Conservation (phyloP, 2,888 invertebrate genomes). For the Drosophila anomalata region DNA sequence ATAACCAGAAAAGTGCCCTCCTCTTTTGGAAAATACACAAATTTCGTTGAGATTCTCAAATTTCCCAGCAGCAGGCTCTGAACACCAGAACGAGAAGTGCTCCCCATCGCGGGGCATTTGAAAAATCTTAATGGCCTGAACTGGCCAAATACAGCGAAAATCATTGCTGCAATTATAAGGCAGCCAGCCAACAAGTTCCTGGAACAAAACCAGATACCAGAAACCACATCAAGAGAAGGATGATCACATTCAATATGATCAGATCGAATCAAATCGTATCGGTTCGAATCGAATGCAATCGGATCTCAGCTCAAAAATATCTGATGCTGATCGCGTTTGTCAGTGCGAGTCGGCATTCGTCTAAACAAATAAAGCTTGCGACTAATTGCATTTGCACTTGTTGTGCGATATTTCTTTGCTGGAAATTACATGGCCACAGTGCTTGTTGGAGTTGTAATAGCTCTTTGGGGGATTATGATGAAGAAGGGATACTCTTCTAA, state of each 20-base stretch:
- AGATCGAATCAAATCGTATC: constrained; percentile 2
- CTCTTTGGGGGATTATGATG: background rate
- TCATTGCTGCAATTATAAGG: constrained; percentile 69
- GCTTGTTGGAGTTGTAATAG: background rate
- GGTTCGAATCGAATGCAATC: constrained; percentile 6
- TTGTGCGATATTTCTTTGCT: constrained; percentile 75
- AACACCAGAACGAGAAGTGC: background rate
- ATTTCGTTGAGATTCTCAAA: constrained; percentile 21
- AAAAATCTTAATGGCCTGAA: constrained; percentile 71
- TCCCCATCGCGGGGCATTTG: constrained; percentile 40
- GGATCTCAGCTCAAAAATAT: background rate
- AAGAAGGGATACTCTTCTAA: background rate
- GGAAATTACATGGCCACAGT: constrained; percentile 66
- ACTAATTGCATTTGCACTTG: constrained; percentile 79
- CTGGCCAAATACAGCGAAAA: constrained; percentile 70
- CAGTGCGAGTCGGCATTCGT: constrained; percentile 60
- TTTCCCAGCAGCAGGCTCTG: constrained; percentile 19
- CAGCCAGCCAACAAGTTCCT: constrained; percentile 46
- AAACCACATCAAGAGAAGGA: constrained; percentile 8
- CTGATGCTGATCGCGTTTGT: constrained; percentile 31
- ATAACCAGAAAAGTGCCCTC: no score
- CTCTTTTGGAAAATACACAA: background rate
- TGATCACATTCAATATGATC: constrained; percentile 21
- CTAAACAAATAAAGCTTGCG: constrained; percentile 74
- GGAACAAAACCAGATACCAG: constrained; percentile 14